phyloP scores from a whole-genome alignment of 2,113 vertebrate species.

The Illadopsis cleaveri region DNA sequence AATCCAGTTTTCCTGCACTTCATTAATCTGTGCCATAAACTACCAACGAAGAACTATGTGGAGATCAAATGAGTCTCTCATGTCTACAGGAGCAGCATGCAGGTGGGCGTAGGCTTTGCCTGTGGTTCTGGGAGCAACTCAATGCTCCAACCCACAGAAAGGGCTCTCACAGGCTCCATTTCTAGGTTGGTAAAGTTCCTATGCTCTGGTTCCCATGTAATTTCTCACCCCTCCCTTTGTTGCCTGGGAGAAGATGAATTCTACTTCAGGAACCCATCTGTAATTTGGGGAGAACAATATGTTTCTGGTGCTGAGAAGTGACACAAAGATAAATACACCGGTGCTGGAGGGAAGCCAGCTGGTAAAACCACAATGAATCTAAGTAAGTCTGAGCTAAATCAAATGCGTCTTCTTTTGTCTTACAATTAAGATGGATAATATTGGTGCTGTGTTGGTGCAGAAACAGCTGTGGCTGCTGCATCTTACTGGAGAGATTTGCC shows the following conservation, averaged over 20 bases:
- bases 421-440: neutral
- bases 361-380: neutral
- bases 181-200: neutral
- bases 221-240: neutral
- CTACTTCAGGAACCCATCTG: neutral
- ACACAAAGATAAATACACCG: neutral
- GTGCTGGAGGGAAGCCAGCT: neutral
- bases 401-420: neutral
- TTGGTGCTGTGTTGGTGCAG: neutral
- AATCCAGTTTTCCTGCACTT: neutral
- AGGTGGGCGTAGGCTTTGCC: neutral
- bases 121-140: neutral
- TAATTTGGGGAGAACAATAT: neutral
- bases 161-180: neutral
- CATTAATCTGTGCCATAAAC: neutral
- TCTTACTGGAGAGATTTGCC: neutral
- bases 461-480: neutral
- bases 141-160: fast-evolving
- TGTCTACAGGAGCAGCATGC: neutral
- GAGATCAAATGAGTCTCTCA: neutral
- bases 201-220: neutral
- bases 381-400: neutral
- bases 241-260: neutral
- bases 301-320: neutral
- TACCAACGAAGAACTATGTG: fast-evolving